phyloP scores from a whole-genome alignment of 1,140 invertebrate species.

The Periplaneta americana region DNA sequence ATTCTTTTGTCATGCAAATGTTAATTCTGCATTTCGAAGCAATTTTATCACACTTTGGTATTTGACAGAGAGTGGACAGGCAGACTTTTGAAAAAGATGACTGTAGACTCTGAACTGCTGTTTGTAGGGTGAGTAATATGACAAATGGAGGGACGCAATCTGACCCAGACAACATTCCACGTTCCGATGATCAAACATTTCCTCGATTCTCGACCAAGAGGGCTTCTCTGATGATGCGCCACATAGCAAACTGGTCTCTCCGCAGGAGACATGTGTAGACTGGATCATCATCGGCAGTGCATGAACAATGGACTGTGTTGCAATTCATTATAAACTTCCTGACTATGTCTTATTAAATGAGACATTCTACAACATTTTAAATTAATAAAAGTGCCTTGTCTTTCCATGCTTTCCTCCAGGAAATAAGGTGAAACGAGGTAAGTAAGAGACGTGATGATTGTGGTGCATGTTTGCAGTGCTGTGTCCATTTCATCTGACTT shows the following conservation, averaged over 20 bases:
- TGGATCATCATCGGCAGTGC: not conserved
- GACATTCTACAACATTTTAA: not conserved
- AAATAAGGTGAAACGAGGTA: not conserved
- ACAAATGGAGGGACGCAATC: slow-evolving; percentile 1
- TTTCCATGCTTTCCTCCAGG: slow-evolving; percentile 8
- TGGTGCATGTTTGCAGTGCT: not conserved
- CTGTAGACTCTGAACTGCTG: not conserved
- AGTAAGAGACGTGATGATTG: not conserved
- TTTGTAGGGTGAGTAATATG: slow-evolving; percentile 16
- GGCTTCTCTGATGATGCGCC: slow-evolving; percentile 15
- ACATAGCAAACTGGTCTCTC: slow-evolving; percentile 19
- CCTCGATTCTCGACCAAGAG: slow-evolving; percentile 16
- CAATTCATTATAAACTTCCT: too few relatives aligned
- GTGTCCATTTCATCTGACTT: too few relatives aligned
- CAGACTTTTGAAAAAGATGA: not conserved
- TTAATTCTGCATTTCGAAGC: too few relatives aligned
- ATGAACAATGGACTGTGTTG: not conserved
- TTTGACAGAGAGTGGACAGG: too few relatives aligned
- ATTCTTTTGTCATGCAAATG: too few relatives aligned
- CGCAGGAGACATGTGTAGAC: slow-evolving; percentile 16
- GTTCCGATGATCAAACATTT: slow-evolving; percentile 14
- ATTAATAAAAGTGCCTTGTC: not conserved
- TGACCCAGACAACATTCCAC: slow-evolving; percentile 11
- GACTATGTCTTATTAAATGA: not conserved
- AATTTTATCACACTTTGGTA: too few relatives aligned